These are phyloP conservation scores for Callipepla squamata DNA, from an alignment of 2,113 vertebrate genomes.

Conservation along the genomic window DNA sequence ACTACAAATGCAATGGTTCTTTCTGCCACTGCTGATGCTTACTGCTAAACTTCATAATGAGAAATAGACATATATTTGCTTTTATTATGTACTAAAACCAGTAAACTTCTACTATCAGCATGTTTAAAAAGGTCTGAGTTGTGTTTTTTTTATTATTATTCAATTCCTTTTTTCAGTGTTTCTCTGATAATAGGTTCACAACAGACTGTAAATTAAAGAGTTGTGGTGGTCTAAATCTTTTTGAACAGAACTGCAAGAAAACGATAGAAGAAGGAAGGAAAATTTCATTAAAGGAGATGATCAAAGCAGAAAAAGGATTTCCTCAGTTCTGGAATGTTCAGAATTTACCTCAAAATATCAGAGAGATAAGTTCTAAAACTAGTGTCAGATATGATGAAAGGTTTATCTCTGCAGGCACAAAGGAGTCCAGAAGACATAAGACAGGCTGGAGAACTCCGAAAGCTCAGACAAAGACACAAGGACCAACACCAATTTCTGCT, in stretches of 20 bases:
- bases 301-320: neutral
- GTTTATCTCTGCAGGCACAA: neutral
- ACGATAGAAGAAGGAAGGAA: neutral
- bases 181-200: neutral
- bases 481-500: neutral
- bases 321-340: neutral
- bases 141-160: neutral
- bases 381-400: neutral
- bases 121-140: conserved; percentile 22
- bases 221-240: neutral
- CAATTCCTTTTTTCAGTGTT: neutral
- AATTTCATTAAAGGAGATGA: neutral
- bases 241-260: neutral
- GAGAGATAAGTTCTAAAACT: neutral
- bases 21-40: neutral
- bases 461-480: neutral
- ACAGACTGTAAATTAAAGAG: neutral
- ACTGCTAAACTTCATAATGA: conserved; percentile 10
- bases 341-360: neutral
- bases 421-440: neutral
- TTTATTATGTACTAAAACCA: neutral
- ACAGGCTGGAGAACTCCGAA: neutral
- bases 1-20: neutral
- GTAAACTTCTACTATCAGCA: conserved; percentile 1
- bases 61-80: neutral